phyloP scores from a whole-genome alignment of 2,113 vertebrate species.

The Lepisosteus oculatus region DNA sequence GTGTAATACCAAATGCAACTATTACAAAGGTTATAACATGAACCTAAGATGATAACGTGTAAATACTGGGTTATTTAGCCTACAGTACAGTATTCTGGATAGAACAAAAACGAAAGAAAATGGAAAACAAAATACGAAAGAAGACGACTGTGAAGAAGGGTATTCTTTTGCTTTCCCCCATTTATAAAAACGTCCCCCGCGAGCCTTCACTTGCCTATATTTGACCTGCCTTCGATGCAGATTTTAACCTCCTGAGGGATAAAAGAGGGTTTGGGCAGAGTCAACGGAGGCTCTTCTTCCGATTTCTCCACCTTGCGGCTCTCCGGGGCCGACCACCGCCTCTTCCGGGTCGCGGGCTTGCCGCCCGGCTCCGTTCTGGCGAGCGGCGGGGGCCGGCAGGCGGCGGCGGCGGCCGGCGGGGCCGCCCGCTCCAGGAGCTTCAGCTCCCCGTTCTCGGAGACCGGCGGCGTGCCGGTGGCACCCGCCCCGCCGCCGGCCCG shows the following conservation, averaged over 20 bases:
- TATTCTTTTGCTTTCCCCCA: constrained; percentile 35
- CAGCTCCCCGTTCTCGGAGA: constrained; percentile 86
- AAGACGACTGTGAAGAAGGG: constrained; percentile 43
- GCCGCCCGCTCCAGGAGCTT: constrained; percentile 73
- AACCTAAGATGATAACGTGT: constrained; percentile 88
- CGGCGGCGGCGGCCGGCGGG: constrained; percentile 51
- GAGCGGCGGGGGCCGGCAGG: constrained; percentile 54
- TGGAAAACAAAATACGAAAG: constrained; percentile 54
- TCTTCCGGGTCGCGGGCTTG: constrained; percentile 82
- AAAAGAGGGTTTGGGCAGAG: constrained; percentile 93
- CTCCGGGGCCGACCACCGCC: constrained; percentile 96
- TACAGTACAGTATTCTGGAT: constrained; percentile 92
- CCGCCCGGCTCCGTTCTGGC: constrained; percentile 65
- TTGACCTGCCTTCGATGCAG: constrained; percentile 97
- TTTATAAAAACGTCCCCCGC: constrained; percentile 32
- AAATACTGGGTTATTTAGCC: constrained; percentile 86
- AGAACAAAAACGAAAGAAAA: constrained; percentile 34
- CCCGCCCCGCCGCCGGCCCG: constrained; percentile 27
- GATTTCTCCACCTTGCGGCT: constrained; percentile 89
- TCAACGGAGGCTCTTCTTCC: constrained; percentile 90
- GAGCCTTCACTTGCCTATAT: constrained; percentile 87
- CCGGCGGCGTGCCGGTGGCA: constrained; percentile 47
- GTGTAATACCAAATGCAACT: constrained; percentile 77
- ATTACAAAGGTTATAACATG: constrained; percentile 82
- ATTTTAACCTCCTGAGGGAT: constrained; percentile 97